phyloP scores from a whole-genome alignment of 2,888 invertebrate species.

The Leucophenga maculata region DNA sequence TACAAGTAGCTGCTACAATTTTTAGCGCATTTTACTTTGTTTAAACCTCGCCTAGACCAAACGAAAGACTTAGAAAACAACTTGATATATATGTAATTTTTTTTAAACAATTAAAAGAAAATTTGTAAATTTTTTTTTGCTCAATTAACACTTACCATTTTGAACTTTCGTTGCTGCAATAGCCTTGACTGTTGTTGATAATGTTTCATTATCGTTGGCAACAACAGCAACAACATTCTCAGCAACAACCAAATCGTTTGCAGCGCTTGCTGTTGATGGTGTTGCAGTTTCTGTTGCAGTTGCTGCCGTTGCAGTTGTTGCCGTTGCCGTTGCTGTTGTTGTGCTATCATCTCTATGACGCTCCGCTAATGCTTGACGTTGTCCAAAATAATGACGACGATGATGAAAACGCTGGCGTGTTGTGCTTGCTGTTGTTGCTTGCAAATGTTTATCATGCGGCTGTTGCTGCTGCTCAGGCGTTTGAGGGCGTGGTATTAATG shows the following conservation, averaged over 20 bases:
- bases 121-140: not conserved
- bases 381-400: constrained; percentile 69
- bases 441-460: constrained; percentile 35
- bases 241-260: not conserved
- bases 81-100: constrained; percentile 29
- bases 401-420: constrained; percentile 73
- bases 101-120: not conserved
- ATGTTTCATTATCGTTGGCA: not conserved
- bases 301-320: constrained; percentile 5
- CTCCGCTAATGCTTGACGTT: constrained; percentile 38
- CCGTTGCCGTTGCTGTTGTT: constrained; percentile 23
- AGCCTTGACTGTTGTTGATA: not conserved
- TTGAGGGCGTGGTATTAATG: constrained; percentile 37
- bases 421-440: constrained; percentile 41
- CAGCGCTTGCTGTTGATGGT: not conserved
- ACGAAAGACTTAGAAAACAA: constrained; percentile 47
- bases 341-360: constrained; percentile 39
- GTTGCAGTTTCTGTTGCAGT: constrained; percentile 10
- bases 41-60: not conserved
- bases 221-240: constrained; percentile 5
- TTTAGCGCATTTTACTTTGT: too few species aligned
- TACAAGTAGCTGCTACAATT: too few species aligned
- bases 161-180: constrained; percentile 42
- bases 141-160: constrained; percentile 55
- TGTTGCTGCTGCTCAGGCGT: constrained; percentile 41